A percentile compares a stretch with the other conserved stretches of the same genome.
phyloP scores from a whole-genome alignment of 2,797 vertebrate genomes.

The Buceros bicornis region DNA sequence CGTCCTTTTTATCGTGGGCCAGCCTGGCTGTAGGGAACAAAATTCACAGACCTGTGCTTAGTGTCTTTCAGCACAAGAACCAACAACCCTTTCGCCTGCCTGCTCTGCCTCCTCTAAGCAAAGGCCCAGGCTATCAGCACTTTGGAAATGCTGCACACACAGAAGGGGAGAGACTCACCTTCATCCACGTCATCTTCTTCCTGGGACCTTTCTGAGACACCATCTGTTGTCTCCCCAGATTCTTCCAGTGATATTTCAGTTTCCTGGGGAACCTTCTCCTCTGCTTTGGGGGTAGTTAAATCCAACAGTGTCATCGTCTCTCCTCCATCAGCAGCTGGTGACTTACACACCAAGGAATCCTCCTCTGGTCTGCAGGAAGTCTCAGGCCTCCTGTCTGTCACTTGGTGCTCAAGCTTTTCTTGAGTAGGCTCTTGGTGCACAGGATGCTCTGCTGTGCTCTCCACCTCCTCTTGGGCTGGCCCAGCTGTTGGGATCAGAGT shows the following conservation, averaged over 20 bases:
- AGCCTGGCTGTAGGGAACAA: constrained; percentile 58
- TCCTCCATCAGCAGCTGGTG: neutral
- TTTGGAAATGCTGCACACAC: neutral
- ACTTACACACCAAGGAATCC: neutral
- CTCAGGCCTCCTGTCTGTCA: neutral
- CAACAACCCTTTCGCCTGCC: neutral
- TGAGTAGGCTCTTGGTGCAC: neutral
- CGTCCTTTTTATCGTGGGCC: neutral
- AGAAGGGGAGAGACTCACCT: constrained; percentile 5
- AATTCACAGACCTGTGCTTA: neutral
- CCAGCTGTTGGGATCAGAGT: constrained; percentile 34
- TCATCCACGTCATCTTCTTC: neutral
- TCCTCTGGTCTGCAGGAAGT: neutral
- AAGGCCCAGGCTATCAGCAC: neutral
- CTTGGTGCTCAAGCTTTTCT: neutral
- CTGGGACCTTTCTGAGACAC: neutral
- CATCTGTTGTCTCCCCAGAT: neutral
- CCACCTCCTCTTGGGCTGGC: neutral
- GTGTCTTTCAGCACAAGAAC: neutral
- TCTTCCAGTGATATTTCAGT: neutral
- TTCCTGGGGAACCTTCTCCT: neutral
- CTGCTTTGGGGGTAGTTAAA: neutral
- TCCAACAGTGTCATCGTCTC: rapidly evolving
- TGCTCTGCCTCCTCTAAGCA: neutral
- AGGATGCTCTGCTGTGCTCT: neutral